These are phyloP conservation scores for Indicator maculatus DNA, from an alignment of 2,113 vertebrate species.

Conservation along the genomic window DNA sequence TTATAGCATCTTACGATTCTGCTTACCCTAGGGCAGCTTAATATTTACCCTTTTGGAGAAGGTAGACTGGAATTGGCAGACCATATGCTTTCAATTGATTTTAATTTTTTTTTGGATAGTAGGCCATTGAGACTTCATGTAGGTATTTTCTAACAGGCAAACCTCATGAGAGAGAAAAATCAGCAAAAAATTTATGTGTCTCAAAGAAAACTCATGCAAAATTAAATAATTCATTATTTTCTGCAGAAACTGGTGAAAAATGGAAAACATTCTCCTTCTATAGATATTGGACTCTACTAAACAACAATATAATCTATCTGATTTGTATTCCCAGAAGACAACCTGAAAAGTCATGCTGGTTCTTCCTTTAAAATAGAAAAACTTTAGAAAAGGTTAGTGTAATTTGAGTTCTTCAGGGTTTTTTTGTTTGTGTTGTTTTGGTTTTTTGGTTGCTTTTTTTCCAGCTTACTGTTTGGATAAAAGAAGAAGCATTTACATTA, in stretches of 20 bases:
- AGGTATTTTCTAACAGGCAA: background rate
- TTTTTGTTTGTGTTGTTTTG: background rate
- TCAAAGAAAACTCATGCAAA: background rate
- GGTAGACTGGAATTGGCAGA: background rate
- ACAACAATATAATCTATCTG: background rate
- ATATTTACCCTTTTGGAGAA: background rate
- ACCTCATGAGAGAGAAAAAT: background rate
- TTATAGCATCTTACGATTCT: background rate
- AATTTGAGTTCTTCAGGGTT: background rate
- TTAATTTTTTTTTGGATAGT: background rate
- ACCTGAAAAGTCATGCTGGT: background rate
- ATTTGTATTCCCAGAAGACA: constrained; percentile 5
- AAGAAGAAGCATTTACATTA: background rate
- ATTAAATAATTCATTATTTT: background rate
- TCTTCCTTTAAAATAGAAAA: background rate
- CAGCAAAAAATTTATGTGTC: background rate
- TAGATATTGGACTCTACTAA: background rate
- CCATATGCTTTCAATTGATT: background rate
- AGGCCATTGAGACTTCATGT: background rate
- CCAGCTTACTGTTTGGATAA: background rate
- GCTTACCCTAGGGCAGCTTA: background rate
- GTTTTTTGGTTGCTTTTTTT: background rate
- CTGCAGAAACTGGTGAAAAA: background rate
- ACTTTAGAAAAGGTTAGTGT: background rate
- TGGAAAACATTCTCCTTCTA: background rate